Evolutionary conservation across 2,888 invertebrate genomes (phyloP).

Genomic region (Limnephilus lunatus): DNA sequence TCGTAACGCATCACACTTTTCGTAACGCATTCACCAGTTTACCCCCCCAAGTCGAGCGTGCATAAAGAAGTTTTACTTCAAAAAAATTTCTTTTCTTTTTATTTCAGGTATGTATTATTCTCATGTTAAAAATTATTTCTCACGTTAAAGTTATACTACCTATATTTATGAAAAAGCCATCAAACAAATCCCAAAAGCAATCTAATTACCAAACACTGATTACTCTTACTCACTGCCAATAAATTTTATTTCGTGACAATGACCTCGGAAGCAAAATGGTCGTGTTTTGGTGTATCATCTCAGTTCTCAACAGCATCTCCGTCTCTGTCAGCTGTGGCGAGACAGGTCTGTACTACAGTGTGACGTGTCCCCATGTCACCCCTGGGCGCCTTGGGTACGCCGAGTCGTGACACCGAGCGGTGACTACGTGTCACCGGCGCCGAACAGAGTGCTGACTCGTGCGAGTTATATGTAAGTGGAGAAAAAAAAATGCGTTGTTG

Average conservation of each 20-base stretch:
- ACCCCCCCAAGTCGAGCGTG: too few species aligned
- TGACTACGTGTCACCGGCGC: conserved; percentile 3
- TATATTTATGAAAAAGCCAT: background rate
- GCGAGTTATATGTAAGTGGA: background rate
- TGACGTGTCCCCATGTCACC: background rate
- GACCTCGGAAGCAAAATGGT: background rate
- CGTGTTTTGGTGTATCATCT: background rate
- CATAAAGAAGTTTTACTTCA: too few species aligned
- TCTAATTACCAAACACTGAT: background rate
- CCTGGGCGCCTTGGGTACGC: background rate
- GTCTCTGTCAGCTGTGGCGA: background rate
- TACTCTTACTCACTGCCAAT: background rate
- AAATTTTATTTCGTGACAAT: background rate
- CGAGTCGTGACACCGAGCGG: conserved; percentile 9
- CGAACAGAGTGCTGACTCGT: background rate
- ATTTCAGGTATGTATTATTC: too few species aligned
- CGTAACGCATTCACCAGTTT: too few species aligned
- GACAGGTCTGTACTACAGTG: background rate
- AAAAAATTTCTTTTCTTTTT: too few species aligned
- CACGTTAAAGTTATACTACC: too few species aligned
- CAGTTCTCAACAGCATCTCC: background rate
- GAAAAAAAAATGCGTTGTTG: background rate
- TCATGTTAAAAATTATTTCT: too few species aligned
- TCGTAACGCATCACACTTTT: too few species aligned
- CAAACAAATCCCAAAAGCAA: background rate